phyloP scores from a whole-genome alignment of 2,113 vertebrate species.

The Vanacampus margaritifer region DNA sequence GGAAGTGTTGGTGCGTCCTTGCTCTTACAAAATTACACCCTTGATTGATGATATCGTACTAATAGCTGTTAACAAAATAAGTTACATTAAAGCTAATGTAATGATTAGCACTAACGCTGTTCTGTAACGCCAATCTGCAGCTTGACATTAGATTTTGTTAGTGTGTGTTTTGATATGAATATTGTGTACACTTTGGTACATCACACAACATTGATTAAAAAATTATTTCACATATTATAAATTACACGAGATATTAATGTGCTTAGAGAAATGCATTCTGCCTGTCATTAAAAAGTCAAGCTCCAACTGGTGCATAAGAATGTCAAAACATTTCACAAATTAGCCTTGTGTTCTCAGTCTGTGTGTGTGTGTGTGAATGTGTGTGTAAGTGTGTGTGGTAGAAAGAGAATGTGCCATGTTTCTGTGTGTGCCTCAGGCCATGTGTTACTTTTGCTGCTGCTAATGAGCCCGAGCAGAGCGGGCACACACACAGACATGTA shows the following conservation, averaged over 20 bases:
- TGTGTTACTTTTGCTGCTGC: conserved; percentile 65
- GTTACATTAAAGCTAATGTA: no score
- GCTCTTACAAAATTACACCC: no score
- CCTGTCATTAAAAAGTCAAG: conserved; percentile 12
- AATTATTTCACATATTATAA: neutral
- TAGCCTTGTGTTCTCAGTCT: conserved; percentile 52
- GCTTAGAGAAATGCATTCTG: neutral
- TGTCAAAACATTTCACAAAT: conserved; percentile 53
- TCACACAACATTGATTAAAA: neutral
- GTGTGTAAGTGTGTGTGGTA: conserved; percentile 10
- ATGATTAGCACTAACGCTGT: neutral
- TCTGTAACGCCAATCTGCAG: neutral
- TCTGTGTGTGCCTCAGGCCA: conserved; percentile 62
- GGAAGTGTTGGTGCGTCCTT: no score
- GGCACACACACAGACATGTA: conserved; percentile 30
- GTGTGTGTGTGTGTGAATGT: conserved; percentile 38
- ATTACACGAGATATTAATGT: neutral
- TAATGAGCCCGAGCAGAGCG: conserved; percentile 65
- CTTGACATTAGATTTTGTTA: neutral
- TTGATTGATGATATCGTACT: no score
- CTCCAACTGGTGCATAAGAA: conserved; percentile 33
- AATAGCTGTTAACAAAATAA: no score
- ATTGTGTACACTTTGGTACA: neutral
- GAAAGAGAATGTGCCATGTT: conserved; percentile 22
- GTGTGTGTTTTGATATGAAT: neutral